These are phyloP conservation scores for Euplexia lucipara DNA, from an alignment of 2,888 invertebrate genomes.

Conservation along the genomic window DNA sequence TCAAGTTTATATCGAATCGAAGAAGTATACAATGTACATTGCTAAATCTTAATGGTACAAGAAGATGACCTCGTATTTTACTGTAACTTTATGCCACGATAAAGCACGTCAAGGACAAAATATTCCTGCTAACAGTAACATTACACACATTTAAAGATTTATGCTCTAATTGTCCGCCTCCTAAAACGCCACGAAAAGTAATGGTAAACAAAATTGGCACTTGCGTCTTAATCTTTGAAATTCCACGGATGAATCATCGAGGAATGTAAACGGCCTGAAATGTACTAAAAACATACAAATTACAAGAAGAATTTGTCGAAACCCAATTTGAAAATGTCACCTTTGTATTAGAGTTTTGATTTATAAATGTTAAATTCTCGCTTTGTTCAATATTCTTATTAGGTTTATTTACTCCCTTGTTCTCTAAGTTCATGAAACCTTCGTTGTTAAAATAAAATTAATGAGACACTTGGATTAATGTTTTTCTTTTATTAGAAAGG, in stretches of 20 bases:
- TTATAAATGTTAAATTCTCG: conserved; percentile 17
- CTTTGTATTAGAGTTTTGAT: conserved; percentile 35
- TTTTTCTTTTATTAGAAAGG: conserved; percentile 7
- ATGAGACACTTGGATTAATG: background rate
- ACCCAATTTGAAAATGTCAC: conserved; percentile 33
- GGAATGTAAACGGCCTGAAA: conserved; percentile 37
- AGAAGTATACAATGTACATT: no score
- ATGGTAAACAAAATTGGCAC: conserved; percentile 62
- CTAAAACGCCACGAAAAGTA: conserved; percentile 3
- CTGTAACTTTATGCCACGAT: no score
- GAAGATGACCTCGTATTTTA: no score
- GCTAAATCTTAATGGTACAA: no score
- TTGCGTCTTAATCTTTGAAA: conserved; percentile 55
- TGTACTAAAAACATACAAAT: conserved; percentile 46
- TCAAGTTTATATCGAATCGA: no score
- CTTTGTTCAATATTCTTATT: conserved; percentile 12
- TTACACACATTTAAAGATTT: no score
- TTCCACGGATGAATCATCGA: conserved; percentile 53
- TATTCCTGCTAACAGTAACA: no score
- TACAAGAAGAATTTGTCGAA: conserved; percentile 29
- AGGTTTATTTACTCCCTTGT: background rate
- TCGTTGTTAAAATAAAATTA: background rate
- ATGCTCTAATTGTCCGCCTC: background rate
- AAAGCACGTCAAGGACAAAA: no score
- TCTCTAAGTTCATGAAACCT: conserved; percentile 9